phyloP scores from a whole-genome alignment of 2,113 vertebrate species.

The Lethenteron camtschaticum region DNA sequence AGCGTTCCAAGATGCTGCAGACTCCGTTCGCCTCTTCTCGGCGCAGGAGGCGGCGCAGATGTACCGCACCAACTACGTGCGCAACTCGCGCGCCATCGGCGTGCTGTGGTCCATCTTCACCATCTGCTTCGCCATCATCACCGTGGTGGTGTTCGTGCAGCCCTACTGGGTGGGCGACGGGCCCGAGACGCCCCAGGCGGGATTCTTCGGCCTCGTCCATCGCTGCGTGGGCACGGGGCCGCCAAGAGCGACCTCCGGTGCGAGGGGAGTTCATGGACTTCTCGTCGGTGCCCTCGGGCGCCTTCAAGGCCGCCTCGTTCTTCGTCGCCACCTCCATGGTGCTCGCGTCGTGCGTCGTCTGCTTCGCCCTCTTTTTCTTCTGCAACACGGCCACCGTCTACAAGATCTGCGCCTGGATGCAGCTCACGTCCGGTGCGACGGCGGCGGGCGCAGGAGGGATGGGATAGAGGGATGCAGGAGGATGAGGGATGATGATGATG shows the following conservation, averaged over 20 bases:
- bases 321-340: constrained; percentile 87
- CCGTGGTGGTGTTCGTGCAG: constrained; percentile 83
- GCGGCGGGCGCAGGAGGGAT: no score
- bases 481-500: no score
- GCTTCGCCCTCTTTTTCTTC: constrained; percentile 88
- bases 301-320: constrained; percentile 90
- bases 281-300: constrained; percentile 53
- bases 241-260: constrained; percentile 66
- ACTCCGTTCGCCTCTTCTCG: constrained; percentile 32
- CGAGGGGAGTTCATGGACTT: constrained; percentile 81
- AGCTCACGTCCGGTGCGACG: constrained; percentile 46
- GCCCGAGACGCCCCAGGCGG: constrained; percentile 71
- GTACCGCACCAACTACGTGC: constrained; percentile 89
- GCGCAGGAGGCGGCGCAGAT: constrained; percentile 77
- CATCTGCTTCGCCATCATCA: constrained; percentile 73
- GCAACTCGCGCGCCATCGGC: constrained; percentile 65
- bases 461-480: no score
- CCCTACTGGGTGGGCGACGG: constrained; percentile 98
- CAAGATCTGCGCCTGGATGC: constrained; percentile 96
- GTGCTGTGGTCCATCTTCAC: constrained; percentile 85
- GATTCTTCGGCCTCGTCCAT: constrained; percentile 89
- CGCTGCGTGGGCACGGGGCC: constrained; percentile 83
- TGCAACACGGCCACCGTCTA: constrained; percentile 88
- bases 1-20: not conserved
- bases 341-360: constrained; percentile 71